Evolutionary conservation across 2,888 invertebrate species (phyloP), one percentile per base, ranked within the genome.

Genomic region (Dynastes grantii): DNA sequence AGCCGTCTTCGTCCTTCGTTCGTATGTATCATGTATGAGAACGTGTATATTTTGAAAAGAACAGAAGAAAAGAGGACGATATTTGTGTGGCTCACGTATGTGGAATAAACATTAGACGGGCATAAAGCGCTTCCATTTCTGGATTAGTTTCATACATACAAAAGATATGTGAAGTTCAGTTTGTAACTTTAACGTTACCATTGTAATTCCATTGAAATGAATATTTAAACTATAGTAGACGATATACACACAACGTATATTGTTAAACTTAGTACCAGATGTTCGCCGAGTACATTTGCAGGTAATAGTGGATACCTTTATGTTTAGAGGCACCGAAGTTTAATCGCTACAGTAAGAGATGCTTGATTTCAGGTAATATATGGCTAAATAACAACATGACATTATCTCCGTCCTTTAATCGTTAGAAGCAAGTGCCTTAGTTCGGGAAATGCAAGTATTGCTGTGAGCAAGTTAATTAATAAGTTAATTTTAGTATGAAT

Each of bases 71-170:
- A 61, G 49, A 45, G 27, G 71, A 58, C 55, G 32, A 75, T 63
- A 63, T 75, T 75, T 61, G 73, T 75, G n/a, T 63, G 55, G 45
- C 37, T 73, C 40, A 73, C 73, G 61, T 73, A 73, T 73, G 73
- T 40, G 58, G 45, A 73, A 61, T 75, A 61, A 71, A 22, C 58
- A 73, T 73, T 73, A 73, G 22, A 53, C 73, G 45, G 29, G 27
- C 49, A 61, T 75, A 75, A 75, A 61, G 61, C 61, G 40, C 29
- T 61, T 61, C 73, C 73, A 75, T 75, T 75, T 75, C 40, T 40
- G 73, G 55, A 40, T 40, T 73, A 58, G 40, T 61, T 73, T 16
- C 55, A 58, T 40, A 63, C 45, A 61, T 75, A 61, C 16, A 29
- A 29, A 58, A 58, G 22, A 58, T 58, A 58, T 58, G 22, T 58